Base-by-base conservation (phyloP, 2,888 invertebrate species). In the Spodoptera exigua region DNA sequence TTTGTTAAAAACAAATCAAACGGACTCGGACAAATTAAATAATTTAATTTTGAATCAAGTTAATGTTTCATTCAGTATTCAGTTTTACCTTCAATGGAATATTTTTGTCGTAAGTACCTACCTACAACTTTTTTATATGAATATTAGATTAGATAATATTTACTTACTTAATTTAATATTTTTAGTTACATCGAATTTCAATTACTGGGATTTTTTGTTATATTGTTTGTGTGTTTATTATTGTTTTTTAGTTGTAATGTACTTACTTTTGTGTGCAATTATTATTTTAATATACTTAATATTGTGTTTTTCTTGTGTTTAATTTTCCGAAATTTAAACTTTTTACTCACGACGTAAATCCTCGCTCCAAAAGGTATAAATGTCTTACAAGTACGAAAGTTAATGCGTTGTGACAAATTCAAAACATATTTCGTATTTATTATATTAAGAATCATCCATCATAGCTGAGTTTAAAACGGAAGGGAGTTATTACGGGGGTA, bases 261-360 rank as follows among this genome's bases (percentile, higher is more conserved):
- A 76, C 65, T 80, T 81, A 79, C 46, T 62, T 68, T 79, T 57
- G 78, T 79, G 84, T 86, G 85, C 80, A 83, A 82, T 83, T 70
- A 75, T 82, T 62, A 80, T 81, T 79, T 70, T 68, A 69, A 75
- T 79, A 76, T 58, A 75, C 48, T 62, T 68, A 54, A 59, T 70
- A 27, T 54, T 57, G 66, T 61, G 63, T 65, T 71, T 47, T 32
- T 49, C 34, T 43, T 32, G 27, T 16, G 1, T 66, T 55, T 70
- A 36, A 39, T 54, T 71, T 54, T 10, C 17, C 18, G 0, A 41
- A 21, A 51, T 56, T 49, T 21, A 14, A 2, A 16, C 17, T 18
- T 1, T 32, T 40, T 2, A 17, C 12, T 40, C 35, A 1, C 10
- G 3, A 46, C n/a, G n/a, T n/a, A n/a, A n/a, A n/a, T n/a, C n/a